Base-by-base conservation (phyloP, 1,140 invertebrate species). In the Dreissena rostriformis region DNA sequence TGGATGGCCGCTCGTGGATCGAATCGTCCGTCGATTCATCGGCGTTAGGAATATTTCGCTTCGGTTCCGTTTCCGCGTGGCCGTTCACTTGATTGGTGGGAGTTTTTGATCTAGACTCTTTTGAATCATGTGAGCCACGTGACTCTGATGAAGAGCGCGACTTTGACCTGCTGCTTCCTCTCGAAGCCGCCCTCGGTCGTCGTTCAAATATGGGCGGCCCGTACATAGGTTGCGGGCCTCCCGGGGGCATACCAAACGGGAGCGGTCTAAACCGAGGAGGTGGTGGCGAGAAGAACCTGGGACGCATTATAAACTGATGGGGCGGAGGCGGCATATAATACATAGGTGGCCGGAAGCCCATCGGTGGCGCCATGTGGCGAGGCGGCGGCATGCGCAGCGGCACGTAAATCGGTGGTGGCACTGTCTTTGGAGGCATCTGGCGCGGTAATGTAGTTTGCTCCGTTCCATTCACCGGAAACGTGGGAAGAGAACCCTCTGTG, bases 211-310 rank as follows among this genome's bases (percentile, higher is more conserved):
- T 65, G 19, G 85, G 83, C 15, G 85, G 76, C 49, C 70, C 76
- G 75, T 63, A 74, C 83, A 88, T 84, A 24, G 87, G 87, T 65
- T 84, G 75, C 51, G 90, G 86, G 55, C 83, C 57, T 49, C 68
- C 52, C 8, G 83, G 70, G 57, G 73, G 75, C 68, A 79, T 80
- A 66, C 72, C 70, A 80, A 19, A 86, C 17, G 77, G 82, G 0
- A 80, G 72, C 68, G 86, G 68, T 80, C 86, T 81, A 5, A 87
- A 68, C 57, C 81, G 75, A 19, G 88, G 79, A 12, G 84, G 87
- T 0, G 86, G 87, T 8, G 89, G 87, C n/a, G 88, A 90, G 72
- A 91, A 90, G 74, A 90, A 91, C 57, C 88, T 72, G 63, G 86
- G 81, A 78, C 87, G 86, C 0, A 52, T 55, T 52, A 71, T 72